Conservation (phyloP, 2,113 vertebrate species). For the Scopus umbretta region DNA sequence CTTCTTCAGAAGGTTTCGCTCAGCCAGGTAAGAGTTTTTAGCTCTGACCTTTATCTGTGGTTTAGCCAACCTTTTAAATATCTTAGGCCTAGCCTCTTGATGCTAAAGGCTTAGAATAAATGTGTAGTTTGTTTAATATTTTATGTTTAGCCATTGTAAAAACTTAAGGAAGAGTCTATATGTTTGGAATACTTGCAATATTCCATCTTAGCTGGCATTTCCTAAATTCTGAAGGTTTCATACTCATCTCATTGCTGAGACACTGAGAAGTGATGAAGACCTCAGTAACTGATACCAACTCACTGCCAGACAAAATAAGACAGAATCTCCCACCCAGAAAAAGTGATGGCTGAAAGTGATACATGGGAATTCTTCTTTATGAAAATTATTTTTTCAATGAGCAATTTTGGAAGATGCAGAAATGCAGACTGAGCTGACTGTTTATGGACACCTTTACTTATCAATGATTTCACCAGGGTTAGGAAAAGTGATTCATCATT, state of each 20-base stretch:
- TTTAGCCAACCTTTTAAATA: background rate
- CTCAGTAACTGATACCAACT: background rate
- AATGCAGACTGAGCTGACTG: background rate
- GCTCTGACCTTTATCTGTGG: background rate
- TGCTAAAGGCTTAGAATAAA: background rate
- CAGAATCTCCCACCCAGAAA: background rate
- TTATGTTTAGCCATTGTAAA: background rate
- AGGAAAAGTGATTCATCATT: background rate
- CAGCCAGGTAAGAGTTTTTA: background rate
- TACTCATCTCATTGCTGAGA: background rate
- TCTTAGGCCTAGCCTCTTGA: background rate
- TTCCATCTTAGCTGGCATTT: background rate
- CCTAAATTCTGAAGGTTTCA: background rate
- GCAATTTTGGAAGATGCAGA: background rate
- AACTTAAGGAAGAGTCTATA: background rate
- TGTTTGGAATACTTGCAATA: background rate
- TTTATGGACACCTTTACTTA: background rate
- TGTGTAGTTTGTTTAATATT: background rate
- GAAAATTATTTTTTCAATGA: background rate
- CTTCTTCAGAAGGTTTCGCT: background rate
- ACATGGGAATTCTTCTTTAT: background rate
- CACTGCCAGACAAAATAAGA: background rate
- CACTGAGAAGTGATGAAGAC: background rate
- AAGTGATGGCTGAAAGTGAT: background rate
- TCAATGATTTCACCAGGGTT: background rate